These are phyloP conservation scores for Eristalis arbustorum DNA, from an alignment of 2,888 invertebrate species.

Conservation along the genomic window DNA sequence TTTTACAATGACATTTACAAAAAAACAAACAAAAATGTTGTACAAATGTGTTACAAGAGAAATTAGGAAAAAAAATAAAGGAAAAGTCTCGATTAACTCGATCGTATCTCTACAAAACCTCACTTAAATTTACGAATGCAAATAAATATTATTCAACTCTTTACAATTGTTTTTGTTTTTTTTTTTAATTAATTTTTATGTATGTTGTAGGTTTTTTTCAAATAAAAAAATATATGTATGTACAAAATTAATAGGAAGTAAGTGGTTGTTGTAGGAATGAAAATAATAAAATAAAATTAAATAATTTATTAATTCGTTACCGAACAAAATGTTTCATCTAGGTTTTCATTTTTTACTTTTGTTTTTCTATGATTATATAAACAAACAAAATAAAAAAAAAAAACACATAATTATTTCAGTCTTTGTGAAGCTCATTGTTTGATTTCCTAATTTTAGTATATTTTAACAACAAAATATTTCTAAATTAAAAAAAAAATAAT, in stretches of 20 bases:
- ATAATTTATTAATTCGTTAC: slow-evolving; percentile 55
- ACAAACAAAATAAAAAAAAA: slow-evolving; percentile 24
- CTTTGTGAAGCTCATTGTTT: slow-evolving; percentile 63
- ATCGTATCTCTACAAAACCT: slow-evolving; percentile 33
- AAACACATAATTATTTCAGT: slow-evolving; percentile 66
- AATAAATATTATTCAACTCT: slow-evolving; percentile 69
- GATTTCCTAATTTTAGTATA: slow-evolving; percentile 32
- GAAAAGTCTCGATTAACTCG: slow-evolving; percentile 5
- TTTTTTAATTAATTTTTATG: not conserved
- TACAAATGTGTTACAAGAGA: slow-evolving; percentile 22
- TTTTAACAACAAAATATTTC: slow-evolving; percentile 54
- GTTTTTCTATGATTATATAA: slow-evolving; percentile 33
- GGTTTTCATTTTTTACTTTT: slow-evolving; percentile 14
- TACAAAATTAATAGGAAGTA: not conserved
- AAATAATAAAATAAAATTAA: not conserved
- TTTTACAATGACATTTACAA: slow-evolving; percentile 60
- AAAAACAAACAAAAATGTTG: slow-evolving; percentile 7
- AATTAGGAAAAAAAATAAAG: not conserved
- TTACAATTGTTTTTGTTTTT: slow-evolving; percentile 50
- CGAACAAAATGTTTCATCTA: slow-evolving; percentile 33
- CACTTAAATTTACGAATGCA: slow-evolving; percentile 54
- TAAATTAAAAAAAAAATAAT: slow-evolving; percentile 6
- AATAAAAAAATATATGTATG: slow-evolving; percentile 5
- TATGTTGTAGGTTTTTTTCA: slow-evolving; percentile 30
- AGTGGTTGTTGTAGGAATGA: not conserved